Evolutionary conservation across 1,140 invertebrate genomes (phyloP), one percentile per base, ranked within the genome.

Genomic region (Drosophila ironensis): DNA sequence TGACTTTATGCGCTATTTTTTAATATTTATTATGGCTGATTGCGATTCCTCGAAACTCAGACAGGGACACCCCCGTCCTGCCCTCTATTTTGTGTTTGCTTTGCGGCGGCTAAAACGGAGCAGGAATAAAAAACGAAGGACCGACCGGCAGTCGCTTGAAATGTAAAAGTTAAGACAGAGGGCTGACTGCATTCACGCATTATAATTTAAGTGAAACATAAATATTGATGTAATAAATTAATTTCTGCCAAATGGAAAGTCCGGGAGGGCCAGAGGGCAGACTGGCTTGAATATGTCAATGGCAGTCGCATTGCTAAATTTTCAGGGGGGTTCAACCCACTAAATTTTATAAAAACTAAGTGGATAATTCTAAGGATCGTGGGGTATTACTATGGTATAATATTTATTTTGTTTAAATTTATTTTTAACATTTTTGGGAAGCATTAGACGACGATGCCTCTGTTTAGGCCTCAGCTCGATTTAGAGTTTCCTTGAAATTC

Each of bases 171-270:
- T 84, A 63, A 60, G 68, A 59, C 47, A 69, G 59, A 38, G 57
- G 73, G 47, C 69, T 78, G 78, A 48, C 81, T 87, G 80, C 81
- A 86, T 86, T 86, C 80, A 86, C 80, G 80, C 80, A 86, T 86
- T 86, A 75, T 87, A 87, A 86, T 86, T 86, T 86, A 86, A 86
- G 80, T 86, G 80, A 87, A 86, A 86, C 80, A 86, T 86, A 86
- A 86, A 86, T 86, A 86, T 86, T 86, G 81, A 86, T 86, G 71
- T 74, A 86, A 86, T 86, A 86, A 86, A 86, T 86, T 86, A 86
- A 86, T 86, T 86, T 86, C 60, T 78, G 52, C 64, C 61, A 72
- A 87, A 86, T 74, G 69, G 70, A 84, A 84, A 66, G 63, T 41
- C n/a, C 52, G 56, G 48, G 7, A 11, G n/a, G 3, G 8, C 7